Conservation (phyloP, 2,797 vertebrate genomes). For the Mallotus villosus region DNA sequence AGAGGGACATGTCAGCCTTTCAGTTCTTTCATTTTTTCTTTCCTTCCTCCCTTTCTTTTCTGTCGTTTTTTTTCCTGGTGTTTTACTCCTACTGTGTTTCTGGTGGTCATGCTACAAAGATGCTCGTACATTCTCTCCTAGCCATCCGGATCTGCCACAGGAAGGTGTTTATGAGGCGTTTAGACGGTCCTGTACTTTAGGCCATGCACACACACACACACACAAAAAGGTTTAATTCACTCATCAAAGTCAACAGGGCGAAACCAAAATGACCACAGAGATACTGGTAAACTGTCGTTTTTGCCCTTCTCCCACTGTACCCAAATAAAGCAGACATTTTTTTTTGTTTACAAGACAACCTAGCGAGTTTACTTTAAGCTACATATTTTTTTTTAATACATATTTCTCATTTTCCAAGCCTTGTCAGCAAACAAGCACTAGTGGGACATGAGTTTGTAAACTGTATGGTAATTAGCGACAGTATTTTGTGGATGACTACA, state of each 20-base stretch:
- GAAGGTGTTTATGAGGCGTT: constrained; percentile 49
- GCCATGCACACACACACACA: constrained; percentile 50
- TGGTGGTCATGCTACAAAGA: constrained; percentile 65
- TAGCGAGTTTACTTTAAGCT: constrained; percentile 46
- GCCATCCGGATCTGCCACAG: constrained; percentile 48
- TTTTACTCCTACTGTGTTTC: constrained; percentile 51
- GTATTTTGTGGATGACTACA: constrained; percentile 37
- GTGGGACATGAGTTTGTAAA: constrained; percentile 42
- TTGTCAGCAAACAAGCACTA: constrained; percentile 50
- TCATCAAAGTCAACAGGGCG: constrained; percentile 50
- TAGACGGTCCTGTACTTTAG: constrained; percentile 49
- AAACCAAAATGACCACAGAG: constrained; percentile 42
- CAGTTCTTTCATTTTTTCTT: constrained; percentile 17
- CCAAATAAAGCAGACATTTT: constrained; percentile 58
- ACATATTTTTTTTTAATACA: constrained; percentile 37
- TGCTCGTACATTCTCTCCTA: constrained; percentile 53
- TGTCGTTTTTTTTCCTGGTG: not conserved
- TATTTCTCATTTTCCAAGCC: constrained; percentile 38
- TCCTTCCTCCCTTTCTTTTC: no score
- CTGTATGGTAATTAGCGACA: constrained; percentile 44
- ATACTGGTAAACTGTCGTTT: constrained; percentile 52
- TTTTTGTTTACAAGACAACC: constrained; percentile 23
- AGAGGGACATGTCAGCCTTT: constrained; percentile 51
- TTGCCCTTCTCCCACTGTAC: constrained; percentile 40
- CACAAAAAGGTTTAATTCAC: constrained; percentile 32